Evolutionary conservation across 2,797 vertebrate genomes (phyloP).

Genomic region (Xenopus petersii): DNA sequence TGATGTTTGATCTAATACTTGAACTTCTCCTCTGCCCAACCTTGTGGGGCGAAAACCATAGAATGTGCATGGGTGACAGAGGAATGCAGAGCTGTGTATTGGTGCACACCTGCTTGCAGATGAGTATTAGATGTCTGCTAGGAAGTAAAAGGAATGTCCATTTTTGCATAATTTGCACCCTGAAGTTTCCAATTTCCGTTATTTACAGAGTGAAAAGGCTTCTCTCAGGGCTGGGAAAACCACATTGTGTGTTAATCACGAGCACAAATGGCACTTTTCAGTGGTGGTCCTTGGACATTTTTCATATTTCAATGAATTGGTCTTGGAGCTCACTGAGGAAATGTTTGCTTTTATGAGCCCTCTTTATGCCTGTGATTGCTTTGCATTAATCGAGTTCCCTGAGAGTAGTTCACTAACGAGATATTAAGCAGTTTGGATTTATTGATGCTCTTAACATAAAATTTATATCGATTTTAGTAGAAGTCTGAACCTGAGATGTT

Average conservation of each 20-base stretch:
- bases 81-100: neutral
- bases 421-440: too few relatives aligned
- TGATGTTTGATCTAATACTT: slow-evolving; percentile 25
- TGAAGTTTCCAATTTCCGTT: slow-evolving; percentile 25
- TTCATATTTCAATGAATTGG: neutral
- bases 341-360: neutral
- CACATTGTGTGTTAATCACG: neutral
- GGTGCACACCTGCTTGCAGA: neutral
- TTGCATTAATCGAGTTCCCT: too few relatives aligned
- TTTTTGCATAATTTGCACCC: neutral
- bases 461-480: too few relatives aligned
- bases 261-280: neutral
- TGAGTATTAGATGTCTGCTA: neutral
- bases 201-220: slow-evolving; percentile 22
- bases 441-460: too few relatives aligned
- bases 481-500: too few relatives aligned
- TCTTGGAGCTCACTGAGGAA: neutral
- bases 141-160: neutral
- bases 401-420: too few relatives aligned
- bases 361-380: neutral
- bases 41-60: neutral
- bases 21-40: slow-evolving; percentile 11
- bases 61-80: slow-evolving; percentile 7
- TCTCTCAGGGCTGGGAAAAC: neutral
- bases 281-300: neutral